Conservation (phyloP, 2,888 invertebrate genomes). For the Phanerotoma sp. region DNA sequence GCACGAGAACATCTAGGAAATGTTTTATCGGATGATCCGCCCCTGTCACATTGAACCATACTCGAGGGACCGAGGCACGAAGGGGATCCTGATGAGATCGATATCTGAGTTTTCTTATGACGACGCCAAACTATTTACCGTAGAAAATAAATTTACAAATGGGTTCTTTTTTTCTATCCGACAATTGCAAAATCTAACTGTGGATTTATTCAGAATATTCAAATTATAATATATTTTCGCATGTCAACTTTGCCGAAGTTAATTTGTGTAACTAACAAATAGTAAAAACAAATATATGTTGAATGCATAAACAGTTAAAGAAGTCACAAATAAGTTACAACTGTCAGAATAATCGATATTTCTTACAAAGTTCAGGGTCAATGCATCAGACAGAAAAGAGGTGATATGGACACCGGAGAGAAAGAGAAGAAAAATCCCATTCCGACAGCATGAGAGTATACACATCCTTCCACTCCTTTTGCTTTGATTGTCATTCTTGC, state of each 20-base stretch:
- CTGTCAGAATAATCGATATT: neutral
- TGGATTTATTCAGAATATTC: too few relatives aligned
- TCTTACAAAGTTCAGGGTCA: slow-evolving; percentile 1
- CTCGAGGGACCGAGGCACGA: slow-evolving; percentile 22
- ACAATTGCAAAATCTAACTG: too few relatives aligned
- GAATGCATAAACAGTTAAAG: too few relatives aligned
- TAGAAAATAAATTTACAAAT: neutral
- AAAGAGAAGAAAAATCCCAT: slow-evolving; percentile 1
- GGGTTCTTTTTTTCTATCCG: too few relatives aligned
- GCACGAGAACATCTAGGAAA: slow-evolving; percentile 9
- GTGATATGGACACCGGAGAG: neutral
- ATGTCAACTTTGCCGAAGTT: too few relatives aligned
- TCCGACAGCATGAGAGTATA: neutral
- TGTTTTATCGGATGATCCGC: slow-evolving; percentile 18
- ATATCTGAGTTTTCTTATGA: slow-evolving; percentile 35
- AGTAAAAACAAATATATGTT: too few relatives aligned
- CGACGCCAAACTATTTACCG: neutral
- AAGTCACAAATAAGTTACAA: too few relatives aligned
- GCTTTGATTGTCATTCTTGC: slow-evolving; percentile 53
- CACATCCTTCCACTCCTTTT: slow-evolving; percentile 28
- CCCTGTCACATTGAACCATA: slow-evolving; percentile 16
- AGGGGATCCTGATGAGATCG: slow-evolving; percentile 40
- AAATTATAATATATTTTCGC: too few relatives aligned
- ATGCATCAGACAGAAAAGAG: neutral
- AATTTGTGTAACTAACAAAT: too few relatives aligned